Evolutionary conservation across 2,113 vertebrate species (phyloP).

Genomic region (Crypturellus undulatus): DNA sequence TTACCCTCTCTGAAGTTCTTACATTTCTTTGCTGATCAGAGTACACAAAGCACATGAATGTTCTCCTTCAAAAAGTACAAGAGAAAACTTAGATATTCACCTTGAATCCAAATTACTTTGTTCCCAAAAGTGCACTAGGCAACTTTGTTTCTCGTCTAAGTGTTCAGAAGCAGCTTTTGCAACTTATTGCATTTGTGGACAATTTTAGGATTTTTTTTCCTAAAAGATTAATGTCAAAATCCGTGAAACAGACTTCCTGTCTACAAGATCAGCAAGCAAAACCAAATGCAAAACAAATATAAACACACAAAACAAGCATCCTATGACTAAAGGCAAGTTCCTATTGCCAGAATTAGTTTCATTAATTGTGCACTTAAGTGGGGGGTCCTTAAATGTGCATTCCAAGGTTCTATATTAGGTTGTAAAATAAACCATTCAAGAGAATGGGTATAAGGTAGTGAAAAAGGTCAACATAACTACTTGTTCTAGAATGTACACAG

Average conservation of each 20-base stretch:
- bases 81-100: not conserved
- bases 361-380: slow-evolving; percentile 27
- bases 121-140: slow-evolving; percentile 29
- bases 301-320: slow-evolving; percentile 68
- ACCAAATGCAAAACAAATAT: slow-evolving; percentile 51
- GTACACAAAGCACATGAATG: not conserved
- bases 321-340: slow-evolving; percentile 55
- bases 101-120: not conserved
- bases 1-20: slow-evolving; percentile 7
- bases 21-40: not conserved
- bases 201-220: not conserved
- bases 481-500: slow-evolving; percentile 64
- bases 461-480: slow-evolving; percentile 56
- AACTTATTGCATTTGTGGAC: slow-evolving; percentile 11
- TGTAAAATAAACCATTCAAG: slow-evolving; percentile 14
- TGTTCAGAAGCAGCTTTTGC: not conserved
- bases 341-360: slow-evolving; percentile 28
- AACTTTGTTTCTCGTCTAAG: not conserved
- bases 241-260: slow-evolving; percentile 20
- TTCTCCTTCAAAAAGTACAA: not conserved
- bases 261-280: slow-evolving; percentile 50
- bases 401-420: slow-evolving; percentile 45
- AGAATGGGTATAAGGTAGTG: not conserved
- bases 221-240: slow-evolving; percentile 7
- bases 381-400: slow-evolving; percentile 52